phyloP scores from a whole-genome alignment of 2,113 vertebrate species.

The Xenus cinereus region DNA sequence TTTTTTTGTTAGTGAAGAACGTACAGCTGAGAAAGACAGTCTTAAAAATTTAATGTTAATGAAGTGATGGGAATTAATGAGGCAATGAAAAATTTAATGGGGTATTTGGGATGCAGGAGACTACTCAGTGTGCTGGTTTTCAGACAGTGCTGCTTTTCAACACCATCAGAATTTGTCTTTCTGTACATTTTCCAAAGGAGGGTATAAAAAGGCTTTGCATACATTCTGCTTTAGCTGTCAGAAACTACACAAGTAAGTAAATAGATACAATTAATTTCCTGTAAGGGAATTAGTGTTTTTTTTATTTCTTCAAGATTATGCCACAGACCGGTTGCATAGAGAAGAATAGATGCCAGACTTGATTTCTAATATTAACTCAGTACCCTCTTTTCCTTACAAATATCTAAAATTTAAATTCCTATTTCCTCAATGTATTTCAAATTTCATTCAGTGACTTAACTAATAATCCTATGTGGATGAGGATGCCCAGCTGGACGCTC shows the following conservation, averaged over 20 bases:
- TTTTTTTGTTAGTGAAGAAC: background rate
- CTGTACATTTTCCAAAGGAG: background rate
- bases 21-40: background rate
- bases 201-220: background rate
- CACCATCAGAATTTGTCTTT: background rate
- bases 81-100: background rate
- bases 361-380: background rate
- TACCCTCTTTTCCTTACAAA: background rate
- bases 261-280: background rate
- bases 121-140: background rate
- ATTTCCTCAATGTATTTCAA: background rate
- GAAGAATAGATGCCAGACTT: background rate
- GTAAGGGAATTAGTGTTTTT: background rate
- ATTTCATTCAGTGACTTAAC: background rate
- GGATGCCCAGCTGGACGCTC: background rate
- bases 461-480: background rate
- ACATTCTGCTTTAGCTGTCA: background rate
- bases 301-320: background rate
- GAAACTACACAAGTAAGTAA: background rate
- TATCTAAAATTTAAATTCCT: background rate
- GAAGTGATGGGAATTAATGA: background rate
- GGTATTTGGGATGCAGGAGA: background rate
- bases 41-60: background rate
- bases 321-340: background rate
- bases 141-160: background rate